These are phyloP conservation scores for Melanotaenia nigrans DNA, from an alignment of 2,797 vertebrate genomes.

Conservation along the genomic window DNA sequence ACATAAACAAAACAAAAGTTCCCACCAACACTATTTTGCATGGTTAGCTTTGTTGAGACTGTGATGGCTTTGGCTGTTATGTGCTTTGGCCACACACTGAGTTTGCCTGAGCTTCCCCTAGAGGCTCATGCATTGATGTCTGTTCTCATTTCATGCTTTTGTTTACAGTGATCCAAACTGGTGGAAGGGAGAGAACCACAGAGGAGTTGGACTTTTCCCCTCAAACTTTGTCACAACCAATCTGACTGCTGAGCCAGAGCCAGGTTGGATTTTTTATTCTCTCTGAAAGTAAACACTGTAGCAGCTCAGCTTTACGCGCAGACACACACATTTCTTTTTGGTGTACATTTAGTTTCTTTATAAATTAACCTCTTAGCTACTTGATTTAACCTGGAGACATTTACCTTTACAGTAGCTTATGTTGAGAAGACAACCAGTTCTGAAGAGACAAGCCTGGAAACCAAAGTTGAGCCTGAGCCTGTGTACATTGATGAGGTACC, in stretches of 20 bases:
- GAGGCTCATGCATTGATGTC: slow-evolving; percentile 2
- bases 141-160: slow-evolving; percentile 11
- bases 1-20: too few relatives aligned
- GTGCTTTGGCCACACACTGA: neutral
- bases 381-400: neutral
- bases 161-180: slow-evolving; percentile 93
- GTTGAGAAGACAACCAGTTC: slow-evolving; percentile 81
- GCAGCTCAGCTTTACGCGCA: neutral
- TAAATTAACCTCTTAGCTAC: neutral
- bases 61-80: neutral
- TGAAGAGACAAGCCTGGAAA: slow-evolving; percentile 84
- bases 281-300: neutral
- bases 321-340: neutral
- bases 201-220: slow-evolving; percentile 95
- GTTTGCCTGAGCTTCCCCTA: neutral
- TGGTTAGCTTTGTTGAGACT: neutral
- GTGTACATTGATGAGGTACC: slow-evolving; percentile 95
- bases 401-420: slow-evolving; percentile 55
- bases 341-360: neutral
- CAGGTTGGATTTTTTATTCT: slow-evolving; percentile 77
- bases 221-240: slow-evolving; percentile 97
- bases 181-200: slow-evolving; percentile 99
- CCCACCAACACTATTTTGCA: too few relatives aligned
- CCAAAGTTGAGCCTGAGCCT: slow-evolving; percentile 89
- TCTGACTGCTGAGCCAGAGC: slow-evolving; percentile 89